Base-by-base conservation (phyloP, 92 coral and sea anemone genomes). In the Bergia sp. region DNA sequence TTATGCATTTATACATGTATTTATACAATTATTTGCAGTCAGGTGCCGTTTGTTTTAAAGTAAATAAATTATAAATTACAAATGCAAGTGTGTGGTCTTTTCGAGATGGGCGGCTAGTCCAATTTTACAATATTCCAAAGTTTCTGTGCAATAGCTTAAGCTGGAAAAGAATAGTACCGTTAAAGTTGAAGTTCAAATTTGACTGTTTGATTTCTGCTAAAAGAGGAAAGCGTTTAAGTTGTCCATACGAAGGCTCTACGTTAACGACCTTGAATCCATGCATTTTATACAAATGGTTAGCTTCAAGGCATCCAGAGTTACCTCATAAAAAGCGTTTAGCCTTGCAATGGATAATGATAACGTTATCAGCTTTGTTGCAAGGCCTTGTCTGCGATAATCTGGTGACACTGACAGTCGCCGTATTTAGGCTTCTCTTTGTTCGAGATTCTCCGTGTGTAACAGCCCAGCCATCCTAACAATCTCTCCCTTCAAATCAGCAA, bases 251-350 rank as follows among this genome's bases (percentile, higher is more conserved):
- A 2, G 73, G 73, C 29, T 2, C 9, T 6, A 5, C 11, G 23
- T 69, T 8, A 20, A 72, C 50, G 37, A 92, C 85, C 21, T 85
- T 86, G 79, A 94, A 94, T 50, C 94, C 96, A 42, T 72, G 87
- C 77, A 90, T 94, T 58, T 90, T 81, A 91, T 94, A 94, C 43
- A 94, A 39, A 8, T 80, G 72, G 23, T 58, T 94, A 15, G 96
- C 94, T 16, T 93, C 91, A 76, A 47, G 55, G 94, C 92, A 2
- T 20, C 38, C 3, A 71, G 75, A 71, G 23, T 71, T 2, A 71
- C 37, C 29, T 37, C 10, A 71, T 4, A 0, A 37, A 23, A 71
- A 39, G 1, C 29, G 41, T 71, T 3, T 10, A 3, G 11, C 38
- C 77, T 37, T n/a, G 77, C 77, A 73, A 73, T 37, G 10, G 20